Evolutionary conservation across 2,113 vertebrate species (phyloP).

Genomic region (Oncorhynchus clarkii): DNA sequence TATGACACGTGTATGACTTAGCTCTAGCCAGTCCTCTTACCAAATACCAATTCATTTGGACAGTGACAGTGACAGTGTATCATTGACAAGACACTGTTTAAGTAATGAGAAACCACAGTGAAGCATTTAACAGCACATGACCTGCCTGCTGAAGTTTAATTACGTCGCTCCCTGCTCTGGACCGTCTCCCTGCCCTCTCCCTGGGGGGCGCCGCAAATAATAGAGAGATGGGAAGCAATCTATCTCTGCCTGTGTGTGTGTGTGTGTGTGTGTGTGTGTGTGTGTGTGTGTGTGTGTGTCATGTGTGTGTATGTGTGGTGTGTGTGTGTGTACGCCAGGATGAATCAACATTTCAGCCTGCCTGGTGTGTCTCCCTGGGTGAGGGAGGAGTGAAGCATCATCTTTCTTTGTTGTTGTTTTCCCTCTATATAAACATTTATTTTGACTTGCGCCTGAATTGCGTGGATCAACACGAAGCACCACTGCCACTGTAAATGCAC

Average conservation of each 20-base stretch:
- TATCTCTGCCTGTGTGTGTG: conserved; percentile 41
- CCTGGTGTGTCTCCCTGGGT: neutral
- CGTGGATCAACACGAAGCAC: neutral
- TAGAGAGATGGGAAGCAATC: conserved; percentile 67
- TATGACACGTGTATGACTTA: conserved; percentile 51
- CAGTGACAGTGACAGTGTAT: conserved; percentile 61
- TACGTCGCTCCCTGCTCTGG: conserved; percentile 56
- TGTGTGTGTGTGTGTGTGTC: too few species aligned
- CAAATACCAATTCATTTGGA: conserved; percentile 61
- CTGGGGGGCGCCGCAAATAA: conserved; percentile 55
- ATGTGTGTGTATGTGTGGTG: too few species aligned
- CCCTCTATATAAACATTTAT: neutral
- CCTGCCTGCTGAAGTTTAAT: conserved; percentile 71
- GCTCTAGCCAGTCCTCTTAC: conserved; percentile 43
- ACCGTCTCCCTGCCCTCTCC: conserved; percentile 60
- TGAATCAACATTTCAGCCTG: conserved; percentile 61
- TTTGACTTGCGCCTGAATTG: neutral
- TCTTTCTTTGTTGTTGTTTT: neutral
- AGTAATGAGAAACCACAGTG: conserved; percentile 65
- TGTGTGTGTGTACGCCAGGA: conserved; percentile 28
- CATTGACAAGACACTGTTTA: conserved; percentile 60
- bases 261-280: too few species aligned
- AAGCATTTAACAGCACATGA: conserved; percentile 68
- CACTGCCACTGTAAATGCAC: neutral
- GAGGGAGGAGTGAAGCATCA: neutral